Evolutionary conservation across 1,140 invertebrate genomes (phyloP).

Genomic region (Hypothenemus hampei): DNA sequence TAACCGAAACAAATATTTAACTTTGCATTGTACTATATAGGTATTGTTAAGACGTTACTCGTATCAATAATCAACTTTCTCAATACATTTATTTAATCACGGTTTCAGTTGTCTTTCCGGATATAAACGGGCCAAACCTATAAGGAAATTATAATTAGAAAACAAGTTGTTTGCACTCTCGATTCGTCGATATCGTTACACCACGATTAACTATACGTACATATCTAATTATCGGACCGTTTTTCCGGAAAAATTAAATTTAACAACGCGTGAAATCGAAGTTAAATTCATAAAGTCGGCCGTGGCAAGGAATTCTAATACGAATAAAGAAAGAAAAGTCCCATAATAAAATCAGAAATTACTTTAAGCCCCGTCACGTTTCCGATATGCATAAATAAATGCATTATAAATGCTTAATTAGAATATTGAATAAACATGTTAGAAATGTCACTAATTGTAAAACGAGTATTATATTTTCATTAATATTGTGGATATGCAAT

Average conservation of each 20-base stretch:
- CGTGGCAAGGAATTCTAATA: background rate
- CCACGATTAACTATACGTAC: background rate
- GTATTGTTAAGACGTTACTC: no score
- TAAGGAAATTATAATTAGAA: slow-evolving; percentile 14
- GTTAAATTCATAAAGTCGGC: background rate
- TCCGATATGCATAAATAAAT: no score
- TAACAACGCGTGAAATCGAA: slow-evolving; percentile 5
- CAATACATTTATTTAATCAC: background rate
- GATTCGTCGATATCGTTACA: background rate
- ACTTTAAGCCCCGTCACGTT: no score
- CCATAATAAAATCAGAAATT: no score
- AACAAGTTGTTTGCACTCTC: no score
- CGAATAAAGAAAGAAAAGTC: background rate
- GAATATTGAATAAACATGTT: background rate
- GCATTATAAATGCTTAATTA: no score
- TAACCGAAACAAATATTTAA: no score
- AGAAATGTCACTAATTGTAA: background rate
- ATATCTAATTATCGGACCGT: background rate
- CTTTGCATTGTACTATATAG: background rate
- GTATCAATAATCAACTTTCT: background rate
- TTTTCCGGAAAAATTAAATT: slow-evolving; percentile 7
- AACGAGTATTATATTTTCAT: no score
- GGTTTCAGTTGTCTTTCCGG: background rate
- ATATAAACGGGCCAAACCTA: slow-evolving; percentile 3
- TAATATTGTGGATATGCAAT: no score